Conservation (phyloP, 1,140 invertebrate genomes). For the Cydia amplana region DNA sequence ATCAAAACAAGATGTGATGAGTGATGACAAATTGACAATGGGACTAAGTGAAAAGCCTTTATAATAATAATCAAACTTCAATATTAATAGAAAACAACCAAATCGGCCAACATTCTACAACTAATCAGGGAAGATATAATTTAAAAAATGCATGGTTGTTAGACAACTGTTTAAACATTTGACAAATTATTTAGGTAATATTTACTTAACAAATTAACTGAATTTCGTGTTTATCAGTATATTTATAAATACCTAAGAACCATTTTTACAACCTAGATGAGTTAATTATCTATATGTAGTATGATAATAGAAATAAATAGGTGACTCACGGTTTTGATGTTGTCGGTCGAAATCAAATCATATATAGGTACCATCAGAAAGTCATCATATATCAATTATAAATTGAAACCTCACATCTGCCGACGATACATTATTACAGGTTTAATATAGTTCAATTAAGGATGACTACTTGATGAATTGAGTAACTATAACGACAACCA, state of each 20-base stretch:
- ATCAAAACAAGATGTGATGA: no score
- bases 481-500: not conserved
- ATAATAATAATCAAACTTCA: no score
- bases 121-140: not conserved
- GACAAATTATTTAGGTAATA: not conserved
- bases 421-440: not conserved
- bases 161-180: not conserved
- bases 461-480: not conserved
- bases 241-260: no score
- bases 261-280: not conserved
- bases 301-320: not conserved
- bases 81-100: no score
- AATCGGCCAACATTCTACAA: no score
- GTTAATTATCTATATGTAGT: no score
- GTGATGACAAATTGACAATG: no score
- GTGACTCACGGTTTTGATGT: not conserved
- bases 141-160: no score
- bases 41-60: no score
- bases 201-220: not conserved
- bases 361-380: conserved; percentile 1
- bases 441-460: not conserved
- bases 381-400: not conserved
- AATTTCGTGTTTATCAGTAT: no score
- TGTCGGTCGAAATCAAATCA: not conserved
- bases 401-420: not conserved